These are phyloP conservation scores for Limenitis camilla DNA, from an alignment of 2,888 invertebrate species.

Conservation along the genomic window DNA sequence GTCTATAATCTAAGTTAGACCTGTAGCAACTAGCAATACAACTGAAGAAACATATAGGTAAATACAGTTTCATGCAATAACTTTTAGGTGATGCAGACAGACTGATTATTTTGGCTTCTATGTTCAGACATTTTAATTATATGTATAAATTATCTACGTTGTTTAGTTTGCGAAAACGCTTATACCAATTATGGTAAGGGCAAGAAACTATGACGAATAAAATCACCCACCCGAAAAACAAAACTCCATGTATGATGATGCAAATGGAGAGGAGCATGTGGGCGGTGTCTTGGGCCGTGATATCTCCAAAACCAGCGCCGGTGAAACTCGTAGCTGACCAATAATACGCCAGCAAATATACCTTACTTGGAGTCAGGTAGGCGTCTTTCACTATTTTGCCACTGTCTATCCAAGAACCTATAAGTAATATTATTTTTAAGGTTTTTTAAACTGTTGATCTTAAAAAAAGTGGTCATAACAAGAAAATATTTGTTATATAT, in stretches of 20 bases:
- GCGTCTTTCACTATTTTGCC: slow-evolving; percentile 38
- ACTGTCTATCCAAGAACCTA: slow-evolving; percentile 62
- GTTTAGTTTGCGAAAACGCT: neutral
- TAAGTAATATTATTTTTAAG: neutral
- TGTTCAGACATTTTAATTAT: too few relatives aligned
- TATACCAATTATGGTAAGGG: slow-evolving; percentile 14
- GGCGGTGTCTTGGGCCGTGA: slow-evolving; percentile 54
- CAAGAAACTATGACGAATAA: slow-evolving; percentile 21
- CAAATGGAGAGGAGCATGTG: slow-evolving; percentile 61
- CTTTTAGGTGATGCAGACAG: too few relatives aligned
- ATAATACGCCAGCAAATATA: slow-evolving; percentile 62
- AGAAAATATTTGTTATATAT: too few relatives aligned
- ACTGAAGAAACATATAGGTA: too few relatives aligned
- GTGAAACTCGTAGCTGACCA: slow-evolving; percentile 65
- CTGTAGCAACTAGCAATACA: too few relatives aligned
- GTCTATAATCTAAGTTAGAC: too few relatives aligned
- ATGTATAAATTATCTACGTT: neutral
- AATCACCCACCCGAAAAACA: slow-evolving; percentile 63
- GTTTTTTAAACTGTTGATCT: neutral
- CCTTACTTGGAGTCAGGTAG: slow-evolving; percentile 45
- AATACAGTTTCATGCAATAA: too few relatives aligned
- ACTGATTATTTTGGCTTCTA: too few relatives aligned
- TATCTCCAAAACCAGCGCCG: slow-evolving; percentile 67
- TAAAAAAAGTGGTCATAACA: too few relatives aligned
- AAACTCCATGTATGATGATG: slow-evolving; percentile 57